Conservation (phyloP, 2,797 vertebrate species). For the Sebastes taczanowskii region DNA sequence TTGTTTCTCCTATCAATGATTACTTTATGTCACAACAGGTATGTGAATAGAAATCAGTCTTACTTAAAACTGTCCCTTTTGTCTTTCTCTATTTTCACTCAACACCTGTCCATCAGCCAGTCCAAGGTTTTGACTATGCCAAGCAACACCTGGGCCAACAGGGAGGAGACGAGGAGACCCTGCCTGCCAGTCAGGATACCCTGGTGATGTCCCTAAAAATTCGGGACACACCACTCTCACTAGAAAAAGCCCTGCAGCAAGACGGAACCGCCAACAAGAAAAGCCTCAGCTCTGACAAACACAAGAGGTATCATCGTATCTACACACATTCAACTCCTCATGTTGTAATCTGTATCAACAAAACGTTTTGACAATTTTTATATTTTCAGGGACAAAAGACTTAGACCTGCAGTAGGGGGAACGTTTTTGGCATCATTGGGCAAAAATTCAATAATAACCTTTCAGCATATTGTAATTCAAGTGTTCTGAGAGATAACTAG, state of each 20-base stretch:
- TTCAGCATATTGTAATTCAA: too few relatives aligned
- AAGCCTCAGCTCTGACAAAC: constrained; percentile 86
- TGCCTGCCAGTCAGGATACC: constrained; percentile 93
- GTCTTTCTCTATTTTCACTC: constrained; percentile 17
- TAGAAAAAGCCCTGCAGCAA: constrained; percentile 88
- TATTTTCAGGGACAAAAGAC: background rate
- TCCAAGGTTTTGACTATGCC: constrained; percentile 98
- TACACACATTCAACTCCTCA: background rate
- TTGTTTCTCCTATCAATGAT: background rate
- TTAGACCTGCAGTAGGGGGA: too few relatives aligned
- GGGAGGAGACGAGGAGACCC: constrained; percentile 92
- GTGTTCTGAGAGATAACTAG: too few relatives aligned
- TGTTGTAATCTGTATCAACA: background rate
- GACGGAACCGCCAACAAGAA: constrained; percentile 92
- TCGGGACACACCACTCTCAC: constrained; percentile 87
- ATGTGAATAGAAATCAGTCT: constrained; percentile 17
- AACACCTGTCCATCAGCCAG: constrained; percentile 83
- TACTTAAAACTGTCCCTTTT: constrained; percentile 3
- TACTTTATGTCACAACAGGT: background rate
- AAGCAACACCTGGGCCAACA: constrained; percentile 98
- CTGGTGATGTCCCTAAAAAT: constrained; percentile 91
- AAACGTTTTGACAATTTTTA: background rate
- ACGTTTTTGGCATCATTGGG: too few relatives aligned
- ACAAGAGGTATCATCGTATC: constrained; percentile 87
- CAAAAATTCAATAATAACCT: too few relatives aligned